Base-by-base conservation (phyloP, 2,113 vertebrate species). In the Plotosus lineatus region DNA sequence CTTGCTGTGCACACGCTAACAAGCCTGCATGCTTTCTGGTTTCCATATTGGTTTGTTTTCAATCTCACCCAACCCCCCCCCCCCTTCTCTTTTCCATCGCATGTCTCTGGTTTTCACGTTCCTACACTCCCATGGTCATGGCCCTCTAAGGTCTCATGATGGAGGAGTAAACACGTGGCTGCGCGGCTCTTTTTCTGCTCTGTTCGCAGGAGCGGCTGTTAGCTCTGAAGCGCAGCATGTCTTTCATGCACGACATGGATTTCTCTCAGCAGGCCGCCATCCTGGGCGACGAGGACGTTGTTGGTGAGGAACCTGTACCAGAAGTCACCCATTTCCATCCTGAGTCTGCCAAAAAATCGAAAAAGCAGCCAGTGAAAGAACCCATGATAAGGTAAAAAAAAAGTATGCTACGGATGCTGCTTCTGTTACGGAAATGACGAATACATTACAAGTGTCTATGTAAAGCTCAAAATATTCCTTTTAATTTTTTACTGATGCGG, bases 181-280 rank as follows among this genome's bases (percentile, higher is more conserved):
- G 88, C 90, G 88, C 93, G 82, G 91, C 92, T 93, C 93, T 95
- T 89, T 94, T 90, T 96, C 87, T 94, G 90, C 89, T 95, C 89
- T 95, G 91, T 92, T 93, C 92, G 88, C 92, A 99, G 98, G 98
- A 98, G 90, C 96, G 97, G 88, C 95, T 99, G 88, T 93, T 97
- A 93, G 96, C 95, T 93, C 92, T 99, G 93, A 99, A 97, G 95
- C 97, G 97, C 94, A 99, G 97, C 96, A 94, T 98, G 96, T 97
- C 97, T 92, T 99, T 99, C 92, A 98, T 99, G 98, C 98, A 99
- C 93, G 96, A 96, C 92, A 96, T 99, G 97, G 98, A 99, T 94
- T 97, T 95, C 87, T 97, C 95, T 92, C 97, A 99, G 95, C 97
- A 99, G 94, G 97, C 96, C 86, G 97, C 96, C 89, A 96, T 99